Percentiles rank a stretch among this genome's conserved stretches.
Conservation (phyloP, 2,888 invertebrate species). For the Zelleria hepariella region DNA sequence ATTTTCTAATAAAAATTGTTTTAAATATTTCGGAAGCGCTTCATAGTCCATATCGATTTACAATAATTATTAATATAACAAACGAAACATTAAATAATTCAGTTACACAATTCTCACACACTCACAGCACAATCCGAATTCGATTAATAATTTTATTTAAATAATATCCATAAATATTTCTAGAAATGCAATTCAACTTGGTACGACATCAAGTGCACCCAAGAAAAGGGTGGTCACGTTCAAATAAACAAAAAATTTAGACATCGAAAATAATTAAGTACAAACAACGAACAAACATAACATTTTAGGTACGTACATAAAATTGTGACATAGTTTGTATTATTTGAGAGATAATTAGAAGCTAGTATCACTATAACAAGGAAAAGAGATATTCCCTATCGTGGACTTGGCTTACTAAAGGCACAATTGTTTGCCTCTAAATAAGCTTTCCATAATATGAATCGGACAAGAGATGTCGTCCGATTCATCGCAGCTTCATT, state of each 20-base stretch:
- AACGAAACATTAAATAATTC: conserved; percentile 65
- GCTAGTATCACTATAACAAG: conserved; percentile 71
- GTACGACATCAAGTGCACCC: conserved; percentile 57
- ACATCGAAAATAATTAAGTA: conserved; percentile 45
- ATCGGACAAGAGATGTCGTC: conserved; percentile 66
- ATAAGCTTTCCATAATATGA: conserved; percentile 31
- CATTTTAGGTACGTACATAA: conserved; percentile 57
- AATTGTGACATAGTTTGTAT: conserved; percentile 69
- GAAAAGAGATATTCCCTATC: conserved; percentile 58
- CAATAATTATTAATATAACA: conserved; percentile 42
- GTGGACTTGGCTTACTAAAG: conserved; percentile 41
- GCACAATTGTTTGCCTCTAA: conserved; percentile 25
- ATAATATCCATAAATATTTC: conserved; percentile 59
- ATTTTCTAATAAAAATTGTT: conserved; percentile 32
- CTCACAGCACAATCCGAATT: conserved; percentile 63
- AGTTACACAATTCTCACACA: conserved; percentile 59
- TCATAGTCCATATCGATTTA: conserved; percentile 32
- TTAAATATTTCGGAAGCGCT: conserved; percentile 44
- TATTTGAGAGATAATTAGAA: conserved; percentile 63
- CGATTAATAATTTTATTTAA: conserved; percentile 61
- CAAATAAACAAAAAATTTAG: conserved; percentile 46
- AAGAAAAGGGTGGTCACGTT: conserved; percentile 30
- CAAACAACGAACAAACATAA: conserved; percentile 67
- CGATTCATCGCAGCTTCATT: conserved; percentile 60
- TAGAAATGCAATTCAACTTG: conserved; percentile 69